Base-by-base conservation (phyloP, 1,140 invertebrate genomes). In the Paramacrobiotus metropolitanus region DNA sequence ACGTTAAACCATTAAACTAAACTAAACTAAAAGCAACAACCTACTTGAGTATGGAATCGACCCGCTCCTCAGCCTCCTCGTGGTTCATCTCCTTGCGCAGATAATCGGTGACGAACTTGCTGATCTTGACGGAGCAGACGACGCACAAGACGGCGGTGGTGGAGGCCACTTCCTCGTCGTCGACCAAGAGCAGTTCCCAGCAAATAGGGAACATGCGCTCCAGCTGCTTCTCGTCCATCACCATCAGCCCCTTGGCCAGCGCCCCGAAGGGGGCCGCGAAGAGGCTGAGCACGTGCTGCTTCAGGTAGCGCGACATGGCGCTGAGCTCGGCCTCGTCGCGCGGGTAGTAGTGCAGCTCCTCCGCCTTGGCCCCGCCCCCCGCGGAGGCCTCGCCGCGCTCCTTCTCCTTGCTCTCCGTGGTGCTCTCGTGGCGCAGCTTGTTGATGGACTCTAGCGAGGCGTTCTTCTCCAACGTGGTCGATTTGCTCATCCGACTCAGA, bases 111-210 rank as follows among this genome's bases (percentile, higher is more conserved):
- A 45, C 21, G 48, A 4, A 60, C 64, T 62, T 55, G 48, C 48
- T 55, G 48, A 55, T 55, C 24, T 55, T 55, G 4, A 55, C 48
- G 4, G 48, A 15, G 24, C 48, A 55, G 15, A 55, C 48, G 24
- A 55, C 24, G 48, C 48, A 55, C 15, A 55, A 9, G 15, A 24
- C 66, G 76, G 75, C 76, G 62, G 78, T 76, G 65, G 75, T 69
- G 55, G 75, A 70, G 34, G 74, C 73, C 28, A 78, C 65, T 64
- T 80, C 74, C 64, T 78, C 73, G 65, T 80, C 76, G 62, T 79
- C 78, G 68, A 93, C 87, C 31, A 96, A 72, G 1, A 98, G 73
- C 1, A 97, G 76, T 69, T 93, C 85, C 94, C 94, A 99, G 2
- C 87, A 85, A 2, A 92, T 82, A 0, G 86, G 83, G 55, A 95